Evolutionary conservation across 2,888 invertebrate genomes (phyloP).

Genomic region (Calliphora vomitoria): DNA sequence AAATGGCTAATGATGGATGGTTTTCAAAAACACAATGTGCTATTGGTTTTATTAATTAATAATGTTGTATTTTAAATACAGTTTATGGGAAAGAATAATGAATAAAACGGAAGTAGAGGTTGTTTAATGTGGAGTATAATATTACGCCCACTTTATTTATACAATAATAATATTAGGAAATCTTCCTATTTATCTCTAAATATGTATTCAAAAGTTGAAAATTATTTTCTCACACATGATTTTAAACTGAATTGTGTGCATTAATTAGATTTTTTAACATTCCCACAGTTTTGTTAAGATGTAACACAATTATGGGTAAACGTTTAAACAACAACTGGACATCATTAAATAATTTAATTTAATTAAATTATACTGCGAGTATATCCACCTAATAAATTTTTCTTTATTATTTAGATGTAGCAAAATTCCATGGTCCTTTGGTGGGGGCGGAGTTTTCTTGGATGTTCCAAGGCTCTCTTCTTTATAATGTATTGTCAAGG

Average conservation of each 20-base stretch:
- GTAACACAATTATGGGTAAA: no score
- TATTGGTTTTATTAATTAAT: constrained; percentile 15
- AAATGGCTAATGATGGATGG: constrained; percentile 54
- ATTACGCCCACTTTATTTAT: neutral
- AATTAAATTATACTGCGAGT: no score
- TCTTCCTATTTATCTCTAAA: neutral
- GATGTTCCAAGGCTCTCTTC: no score
- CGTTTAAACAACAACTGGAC: no score
- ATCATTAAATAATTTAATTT: no score
- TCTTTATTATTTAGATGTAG: no score
- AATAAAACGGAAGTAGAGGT: constrained; percentile 44
- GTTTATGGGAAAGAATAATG: neutral
- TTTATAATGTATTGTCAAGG: no score
- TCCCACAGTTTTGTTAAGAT: neutral
- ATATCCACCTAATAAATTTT: no score
- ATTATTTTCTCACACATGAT: constrained; percentile 28
- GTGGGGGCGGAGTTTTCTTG: no score
- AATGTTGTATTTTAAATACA: neutral
- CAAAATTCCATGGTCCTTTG: no score
- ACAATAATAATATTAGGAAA: neutral
- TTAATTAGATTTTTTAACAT: neutral
- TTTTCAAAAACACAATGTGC: neutral
- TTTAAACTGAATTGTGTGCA: neutral
- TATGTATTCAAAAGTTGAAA: neutral
- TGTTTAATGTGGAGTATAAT: constrained; percentile 5